Percentiles rank a stretch among this genome's conserved stretches.
phyloP scores from a whole-genome alignment of 1,140 invertebrate genomes.

The Bombus breviceps region DNA sequence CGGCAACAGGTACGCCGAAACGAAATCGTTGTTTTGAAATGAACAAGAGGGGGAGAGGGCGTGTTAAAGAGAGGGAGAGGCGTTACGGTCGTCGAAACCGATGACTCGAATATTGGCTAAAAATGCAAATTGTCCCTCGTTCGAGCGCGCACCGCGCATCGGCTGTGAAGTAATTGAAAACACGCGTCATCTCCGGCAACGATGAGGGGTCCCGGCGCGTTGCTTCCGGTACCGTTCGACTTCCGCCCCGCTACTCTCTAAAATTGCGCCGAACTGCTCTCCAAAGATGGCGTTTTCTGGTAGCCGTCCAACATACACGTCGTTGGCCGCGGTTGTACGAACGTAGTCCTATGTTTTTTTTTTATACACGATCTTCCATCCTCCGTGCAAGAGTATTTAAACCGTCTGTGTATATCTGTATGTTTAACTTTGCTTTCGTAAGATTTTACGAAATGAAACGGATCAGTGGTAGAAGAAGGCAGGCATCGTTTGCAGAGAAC shows the following conservation, averaged over 20 bases:
- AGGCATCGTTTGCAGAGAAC: no score
- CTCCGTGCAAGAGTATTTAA: no score
- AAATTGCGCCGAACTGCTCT: neutral
- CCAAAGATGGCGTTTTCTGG: no score
- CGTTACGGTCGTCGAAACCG: neutral
- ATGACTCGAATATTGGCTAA: conserved; percentile 74
- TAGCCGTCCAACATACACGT: no score
- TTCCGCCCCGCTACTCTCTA: neutral
- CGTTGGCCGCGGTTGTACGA: no score
- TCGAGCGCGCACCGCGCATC: conserved; percentile 38
- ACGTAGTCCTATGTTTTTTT: no score
- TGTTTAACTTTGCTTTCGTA: no score
- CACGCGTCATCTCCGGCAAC: conserved; percentile 70
- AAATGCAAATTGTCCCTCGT: conserved; percentile 77
- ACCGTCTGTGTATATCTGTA: no score
- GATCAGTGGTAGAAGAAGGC: no score
- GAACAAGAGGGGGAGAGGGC: neutral
- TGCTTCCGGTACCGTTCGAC: neutral
- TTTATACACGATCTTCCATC: no score
- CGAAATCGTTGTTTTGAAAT: neutral
- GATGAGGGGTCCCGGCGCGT: neutral
- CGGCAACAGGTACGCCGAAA: neutral
- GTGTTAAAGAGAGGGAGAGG: neutral
- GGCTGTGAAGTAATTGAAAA: conserved; percentile 73
- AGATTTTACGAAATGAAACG: no score